phyloP scores from a whole-genome alignment of 1,140 invertebrate genomes.

The Bombus terrestris region DNA sequence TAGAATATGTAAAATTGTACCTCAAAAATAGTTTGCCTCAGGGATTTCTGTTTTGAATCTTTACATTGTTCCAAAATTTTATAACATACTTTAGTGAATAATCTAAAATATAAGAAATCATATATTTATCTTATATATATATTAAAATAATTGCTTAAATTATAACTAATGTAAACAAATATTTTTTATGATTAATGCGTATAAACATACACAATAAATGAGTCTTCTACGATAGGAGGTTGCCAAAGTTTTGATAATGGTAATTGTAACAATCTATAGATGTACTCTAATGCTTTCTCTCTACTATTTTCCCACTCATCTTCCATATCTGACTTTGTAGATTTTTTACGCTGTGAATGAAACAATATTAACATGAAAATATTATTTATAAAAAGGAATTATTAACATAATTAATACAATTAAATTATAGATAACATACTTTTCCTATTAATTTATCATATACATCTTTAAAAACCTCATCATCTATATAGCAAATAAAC shows the following conservation, averaged over 20 bases:
- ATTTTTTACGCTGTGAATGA: slow-evolving; percentile 72
- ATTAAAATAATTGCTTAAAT: slow-evolving; percentile 12
- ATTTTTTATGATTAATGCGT: neutral
- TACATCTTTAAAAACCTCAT: slow-evolving; percentile 63
- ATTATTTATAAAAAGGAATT: neutral
- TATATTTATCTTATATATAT: slow-evolving; percentile 23
- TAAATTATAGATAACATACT: slow-evolving; percentile 58
- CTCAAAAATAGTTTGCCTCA: slow-evolving; percentile 86
- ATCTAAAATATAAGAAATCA: slow-evolving; percentile 80
- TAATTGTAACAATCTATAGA: slow-evolving; percentile 87
- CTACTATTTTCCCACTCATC: slow-evolving; percentile 84
- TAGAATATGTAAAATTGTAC: slow-evolving; percentile 59
- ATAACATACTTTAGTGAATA: slow-evolving; percentile 88
- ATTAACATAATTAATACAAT: slow-evolving; percentile 14
- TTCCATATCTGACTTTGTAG: slow-evolving; percentile 73
- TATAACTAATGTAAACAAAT: neutral
- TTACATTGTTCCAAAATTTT: slow-evolving; percentile 88
- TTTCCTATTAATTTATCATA: slow-evolving; percentile 74
- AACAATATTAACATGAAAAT: slow-evolving; percentile 30
- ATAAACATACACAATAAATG: slow-evolving; percentile 89
- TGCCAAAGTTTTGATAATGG: slow-evolving; percentile 90
- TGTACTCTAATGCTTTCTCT: slow-evolving; percentile 85
- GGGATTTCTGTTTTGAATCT: slow-evolving; percentile 85
- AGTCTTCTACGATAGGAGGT: slow-evolving; percentile 91
- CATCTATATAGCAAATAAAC: slow-evolving; percentile 71